Evolutionary conservation across 2,888 invertebrate genomes (phyloP).

Genomic region (Hypsopygia costalis): DNA sequence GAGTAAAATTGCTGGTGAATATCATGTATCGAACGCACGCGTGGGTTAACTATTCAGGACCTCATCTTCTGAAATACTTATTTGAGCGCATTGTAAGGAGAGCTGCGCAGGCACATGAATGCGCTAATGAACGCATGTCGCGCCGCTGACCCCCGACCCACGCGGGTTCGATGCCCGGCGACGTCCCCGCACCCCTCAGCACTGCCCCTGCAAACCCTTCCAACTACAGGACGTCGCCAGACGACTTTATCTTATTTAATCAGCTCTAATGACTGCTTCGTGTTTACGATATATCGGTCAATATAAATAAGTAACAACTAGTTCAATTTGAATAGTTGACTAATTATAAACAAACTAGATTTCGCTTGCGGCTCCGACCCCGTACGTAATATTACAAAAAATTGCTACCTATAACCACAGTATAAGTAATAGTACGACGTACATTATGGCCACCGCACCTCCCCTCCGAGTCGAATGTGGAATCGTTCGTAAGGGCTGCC

Average conservation of each 20-base stretch:
- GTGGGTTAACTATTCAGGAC: conserved; percentile 9
- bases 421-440: no score
- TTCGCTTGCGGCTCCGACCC: no score
- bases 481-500: no score
- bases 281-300: conserved; percentile 36
- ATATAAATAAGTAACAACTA: not conserved
- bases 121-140: conserved; percentile 71
- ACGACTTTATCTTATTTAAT: conserved; percentile 57
- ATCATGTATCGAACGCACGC: not conserved
- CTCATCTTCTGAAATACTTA: conserved; percentile 15
- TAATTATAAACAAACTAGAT: no score
- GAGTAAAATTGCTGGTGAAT: conserved; percentile 9
- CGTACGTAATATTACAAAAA: no score
- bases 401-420: no score
- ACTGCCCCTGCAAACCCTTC: conserved; percentile 25
- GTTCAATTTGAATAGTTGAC: no score
- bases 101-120: conserved; percentile 49
- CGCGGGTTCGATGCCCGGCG: conserved; percentile 69
- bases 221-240: conserved; percentile 42
- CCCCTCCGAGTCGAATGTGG: no score
- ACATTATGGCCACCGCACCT: no score
- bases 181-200: conserved; percentile 30
- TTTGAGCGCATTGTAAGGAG: conserved; percentile 23
- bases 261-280: conserved; percentile 34
- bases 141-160: conserved; percentile 77